Percentiles rank a stretch among this genome's conserved stretches.
These are phyloP conservation scores for Iselma pallidipennis DNA, from an alignment of 2,888 invertebrate genomes.

Conservation along the genomic window DNA sequence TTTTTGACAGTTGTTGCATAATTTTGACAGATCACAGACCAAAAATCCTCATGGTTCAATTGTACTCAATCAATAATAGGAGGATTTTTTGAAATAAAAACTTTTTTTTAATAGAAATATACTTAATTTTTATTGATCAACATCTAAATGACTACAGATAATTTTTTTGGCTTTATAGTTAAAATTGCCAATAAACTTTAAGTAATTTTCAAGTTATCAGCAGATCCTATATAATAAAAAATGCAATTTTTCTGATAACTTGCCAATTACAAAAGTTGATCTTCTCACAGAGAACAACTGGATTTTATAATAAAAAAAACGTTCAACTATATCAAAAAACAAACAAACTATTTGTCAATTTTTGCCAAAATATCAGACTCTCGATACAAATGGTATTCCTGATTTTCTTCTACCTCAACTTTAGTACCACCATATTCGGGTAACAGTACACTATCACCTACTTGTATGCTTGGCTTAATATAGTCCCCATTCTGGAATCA, in stretches of 20 bases:
- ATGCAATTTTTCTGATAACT: constrained; percentile 18
- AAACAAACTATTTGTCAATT: constrained; percentile 61
- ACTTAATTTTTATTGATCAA: constrained; percentile 11
- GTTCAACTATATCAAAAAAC: constrained; percentile 13
- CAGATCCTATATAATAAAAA: constrained; percentile 26
- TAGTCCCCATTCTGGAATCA: constrained; percentile 74
- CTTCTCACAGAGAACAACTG: constrained; percentile 30
- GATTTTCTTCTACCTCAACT: constrained; percentile 85
- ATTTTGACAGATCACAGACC: not conserved
- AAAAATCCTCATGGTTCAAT: not conserved
- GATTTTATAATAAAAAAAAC: constrained; percentile 23
- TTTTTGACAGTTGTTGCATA: constrained; percentile 21
- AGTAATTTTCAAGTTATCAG: constrained; percentile 14
- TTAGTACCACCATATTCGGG: constrained; percentile 99
- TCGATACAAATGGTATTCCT: constrained; percentile 92
- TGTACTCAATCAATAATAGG: no score
- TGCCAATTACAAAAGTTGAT: constrained; percentile 24
- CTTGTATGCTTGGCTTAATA: constrained; percentile 79
- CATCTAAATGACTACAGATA: constrained; percentile 21
- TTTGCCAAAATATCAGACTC: constrained; percentile 97
- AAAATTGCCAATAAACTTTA: not conserved
- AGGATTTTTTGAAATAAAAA: not conserved
- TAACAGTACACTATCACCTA: constrained; percentile 92
- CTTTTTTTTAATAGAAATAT: not conserved
- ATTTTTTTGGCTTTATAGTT: constrained; percentile 10